Percentiles rank a stretch among this genome's conserved stretches.
These are phyloP conservation scores for Selenia dentaria DNA, from an alignment of 2,888 invertebrate genomes.

Conservation along the genomic window DNA sequence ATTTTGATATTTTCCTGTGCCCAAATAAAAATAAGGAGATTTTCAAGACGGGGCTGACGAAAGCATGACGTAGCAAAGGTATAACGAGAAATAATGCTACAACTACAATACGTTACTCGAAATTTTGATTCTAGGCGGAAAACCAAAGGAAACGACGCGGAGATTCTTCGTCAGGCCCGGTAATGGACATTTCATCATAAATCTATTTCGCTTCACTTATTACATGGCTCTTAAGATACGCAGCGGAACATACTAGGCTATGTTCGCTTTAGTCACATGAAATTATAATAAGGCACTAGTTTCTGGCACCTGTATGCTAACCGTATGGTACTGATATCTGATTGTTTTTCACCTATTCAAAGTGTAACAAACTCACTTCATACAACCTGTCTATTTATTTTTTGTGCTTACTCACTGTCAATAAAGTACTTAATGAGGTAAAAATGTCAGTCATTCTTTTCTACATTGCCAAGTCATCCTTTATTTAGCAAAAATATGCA, in stretches of 20 bases:
- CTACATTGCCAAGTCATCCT: no score
- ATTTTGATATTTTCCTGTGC: neutral
- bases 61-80: constrained; percentile 49
- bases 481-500: no score
- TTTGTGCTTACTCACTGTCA: no score
- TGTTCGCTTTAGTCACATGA: constrained; percentile 21
- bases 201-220: constrained; percentile 45
- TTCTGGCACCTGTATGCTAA: constrained; percentile 1
- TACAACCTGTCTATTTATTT: no score
- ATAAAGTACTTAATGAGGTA: no score
- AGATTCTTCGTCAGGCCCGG: constrained; percentile 60
- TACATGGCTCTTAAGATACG: constrained; percentile 38
- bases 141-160: constrained; percentile 59
- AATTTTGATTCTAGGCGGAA: constrained; percentile 59
- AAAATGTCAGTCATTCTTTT: no score
- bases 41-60: constrained; percentile 59
- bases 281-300: constrained; percentile 23
- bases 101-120: constrained; percentile 46
- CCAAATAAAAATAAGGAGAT: constrained; percentile 49
- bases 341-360: no score
- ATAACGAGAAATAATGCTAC: constrained; percentile 38
- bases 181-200: constrained; percentile 44
- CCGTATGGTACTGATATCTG: no score
- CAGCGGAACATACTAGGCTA: constrained; percentile 14
- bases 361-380: no score